Evolutionary conservation across 2,797 vertebrate genomes (phyloP), one percentile per base, ranked within the genome.

Genomic region (Gouania willdenowi): DNA sequence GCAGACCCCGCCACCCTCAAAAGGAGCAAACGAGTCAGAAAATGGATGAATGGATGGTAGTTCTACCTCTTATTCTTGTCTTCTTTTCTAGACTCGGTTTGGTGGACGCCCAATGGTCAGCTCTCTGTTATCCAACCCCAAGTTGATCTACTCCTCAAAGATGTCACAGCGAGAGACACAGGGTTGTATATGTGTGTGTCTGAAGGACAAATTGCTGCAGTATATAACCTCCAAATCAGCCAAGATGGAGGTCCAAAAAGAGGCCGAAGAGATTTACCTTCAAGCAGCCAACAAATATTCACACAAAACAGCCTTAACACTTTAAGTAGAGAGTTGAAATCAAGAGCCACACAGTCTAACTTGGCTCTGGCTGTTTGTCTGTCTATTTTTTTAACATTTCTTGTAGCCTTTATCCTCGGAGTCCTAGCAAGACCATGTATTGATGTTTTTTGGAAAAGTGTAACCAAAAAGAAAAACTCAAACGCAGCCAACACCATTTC

Each of bases 401-500:
- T 92, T 1, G 55, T 89, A 22, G 92, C 94, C 12, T 98, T 98
- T 71, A 76, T 89, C 28, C 72, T 97, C 19, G 95, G 95, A 26
- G 87, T 87, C 27, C 34, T 94, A 1, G 41, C 83, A 5, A 91
- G 94, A 72, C 95, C 94, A 14, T 83, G 68, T 29, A 34, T 94
- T 8, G 86, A 88, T 17, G 54, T 24, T 7, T 69, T 93, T 17
- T 91, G 89, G 73, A 73, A 29, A 45, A 82, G 40, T 42, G 10
- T 81, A 10, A 13, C 13, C 47, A 43, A 16, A 3, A 79, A 63
- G 35, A 86, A 79, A 67, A 56, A 19, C 0, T 21, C 72, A 0
- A 1, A 34, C 19, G 8, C 26, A 39, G 24, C 52, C 5, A 33
- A 41, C 35, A 9, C 68, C 3, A 59, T 26, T 25, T 50, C 68